Conservation (phyloP, 1,140 invertebrate species). For the Colletes latitarsis region DNA sequence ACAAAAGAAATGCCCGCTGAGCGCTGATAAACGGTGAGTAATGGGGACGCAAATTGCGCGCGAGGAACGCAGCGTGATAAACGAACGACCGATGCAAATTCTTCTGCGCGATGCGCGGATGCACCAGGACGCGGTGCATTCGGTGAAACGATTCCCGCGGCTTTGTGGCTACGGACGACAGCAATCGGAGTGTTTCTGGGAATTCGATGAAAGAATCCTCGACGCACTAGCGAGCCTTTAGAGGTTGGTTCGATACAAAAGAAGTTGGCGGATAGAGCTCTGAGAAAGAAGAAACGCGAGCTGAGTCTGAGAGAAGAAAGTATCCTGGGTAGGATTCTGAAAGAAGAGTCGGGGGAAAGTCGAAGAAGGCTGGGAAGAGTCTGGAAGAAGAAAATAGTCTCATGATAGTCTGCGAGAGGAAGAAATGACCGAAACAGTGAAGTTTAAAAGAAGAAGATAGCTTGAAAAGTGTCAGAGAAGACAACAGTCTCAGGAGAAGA, state of each 20-base stretch:
- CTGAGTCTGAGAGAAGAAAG: no score
- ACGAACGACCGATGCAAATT: constrained; percentile 51
- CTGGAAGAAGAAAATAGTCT: neutral
- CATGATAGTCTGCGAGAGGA: no score
- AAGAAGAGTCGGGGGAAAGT: neutral
- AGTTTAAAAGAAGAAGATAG: no score
- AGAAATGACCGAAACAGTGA: no score
- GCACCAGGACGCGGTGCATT: constrained; percentile 10
- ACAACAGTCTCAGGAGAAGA: neutral
- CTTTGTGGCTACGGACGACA: neutral
- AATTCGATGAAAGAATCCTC: neutral
- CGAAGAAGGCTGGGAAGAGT: no score
- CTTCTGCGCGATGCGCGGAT: constrained; percentile 21
- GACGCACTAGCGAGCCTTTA: neutral
- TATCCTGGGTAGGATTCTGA: neutral
- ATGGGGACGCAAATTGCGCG: constrained; percentile 60
- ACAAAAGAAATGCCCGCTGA: neutral
- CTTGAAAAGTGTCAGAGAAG: neutral
- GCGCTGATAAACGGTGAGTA: constrained; percentile 65
- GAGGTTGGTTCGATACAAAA: neutral
- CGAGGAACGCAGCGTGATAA: constrained; percentile 46
- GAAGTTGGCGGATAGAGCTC: neutral
- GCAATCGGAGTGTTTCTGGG: neutral
- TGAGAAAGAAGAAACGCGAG: constrained; percentile 1
- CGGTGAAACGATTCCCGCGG: constrained; percentile 10